Conservation (phyloP, 2,113 vertebrate species). For the Eleginops maclovinus region DNA sequence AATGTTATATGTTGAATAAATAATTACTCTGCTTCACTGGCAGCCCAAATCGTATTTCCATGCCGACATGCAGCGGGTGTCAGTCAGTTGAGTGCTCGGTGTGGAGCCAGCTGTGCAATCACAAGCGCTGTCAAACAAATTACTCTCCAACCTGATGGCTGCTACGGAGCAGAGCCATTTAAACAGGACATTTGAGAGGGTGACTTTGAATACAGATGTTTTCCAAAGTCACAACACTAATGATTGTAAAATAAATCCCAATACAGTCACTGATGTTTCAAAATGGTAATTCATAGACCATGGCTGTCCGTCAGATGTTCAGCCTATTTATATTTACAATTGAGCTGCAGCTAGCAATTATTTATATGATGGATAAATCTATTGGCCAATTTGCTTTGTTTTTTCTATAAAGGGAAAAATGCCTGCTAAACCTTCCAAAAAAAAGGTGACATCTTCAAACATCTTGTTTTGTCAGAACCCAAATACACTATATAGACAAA, state of each 20-base stretch:
- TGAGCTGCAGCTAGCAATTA: neutral
- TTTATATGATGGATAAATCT: neutral
- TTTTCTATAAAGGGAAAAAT: neutral
- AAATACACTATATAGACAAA: too few relatives aligned
- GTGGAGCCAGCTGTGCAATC: conserved; percentile 28
- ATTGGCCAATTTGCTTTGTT: too few relatives aligned
- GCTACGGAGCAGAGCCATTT: neutral
- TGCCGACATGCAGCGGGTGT: neutral
- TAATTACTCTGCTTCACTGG: conserved; percentile 26
- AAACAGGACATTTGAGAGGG: neutral
- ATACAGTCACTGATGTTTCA: neutral
- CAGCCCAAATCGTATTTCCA: neutral
- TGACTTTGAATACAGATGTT: conserved; percentile 14
- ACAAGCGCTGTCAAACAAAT: conserved; percentile 21
- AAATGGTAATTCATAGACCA: neutral
- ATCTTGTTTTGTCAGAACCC: too few relatives aligned
- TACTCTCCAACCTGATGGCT: neutral
- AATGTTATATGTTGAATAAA: conserved; percentile 33
- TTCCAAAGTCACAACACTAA: conserved; percentile 3
- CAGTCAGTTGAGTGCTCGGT: neutral
- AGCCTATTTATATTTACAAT: neutral
- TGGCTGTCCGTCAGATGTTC: neutral
- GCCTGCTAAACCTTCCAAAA: neutral
- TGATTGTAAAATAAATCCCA: neutral
- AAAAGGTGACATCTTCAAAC: too few relatives aligned